Base-by-base conservation (phyloP, 23 tunicate species). In the Ascidia mentula region DNA sequence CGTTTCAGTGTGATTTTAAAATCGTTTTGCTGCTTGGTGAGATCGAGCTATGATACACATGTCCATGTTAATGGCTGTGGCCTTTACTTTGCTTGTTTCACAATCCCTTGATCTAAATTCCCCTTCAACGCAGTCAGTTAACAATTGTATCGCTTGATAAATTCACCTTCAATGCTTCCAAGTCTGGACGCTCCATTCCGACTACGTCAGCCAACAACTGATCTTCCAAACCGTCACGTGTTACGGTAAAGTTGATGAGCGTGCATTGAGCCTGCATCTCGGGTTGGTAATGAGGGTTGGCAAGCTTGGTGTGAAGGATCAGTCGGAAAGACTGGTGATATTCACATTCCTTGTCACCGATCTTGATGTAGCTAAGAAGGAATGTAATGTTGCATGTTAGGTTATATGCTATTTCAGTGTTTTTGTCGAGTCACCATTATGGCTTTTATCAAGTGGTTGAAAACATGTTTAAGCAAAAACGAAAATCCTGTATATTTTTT, bases 241-340 rank as follows among this genome's bases (percentile, higher is more conserved):
- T 95, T 17, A 95, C 98, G n/a, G 98, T 95, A 85, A 95, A 95
- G 75, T 95, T 95, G 89, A 95, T 95, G 71, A 95, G 88, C 3
- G 98, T 95, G 46, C 98, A 95, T 69, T 95, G 98, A 37, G 98
- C 98, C 73, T 95, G 98, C 98, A 89, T 95, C 75, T 95, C 98
- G n/a, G 98, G 98, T 45, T 95, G 98, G 90, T 95, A 95, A 59
- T 95, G 98, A 18, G 98, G 98, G 78, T 95, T 95, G 71, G 98
- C 98, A 31, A 95, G 91, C 46, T 95, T 95, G 31, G 98, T 95
- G 75, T 95, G 98, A 22, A 95, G 88, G 40, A 95, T 89, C 40
- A 95, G 76, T 32, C 81, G 73, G 88, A 95, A 95, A 45, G 79
- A 72, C 18, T 59, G 91, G 60, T 95, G 90, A 76, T 89, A 95